These are phyloP conservation scores for Sabatieria punctata DNA, from an alignment of 2,888 invertebrate genomes.

Conservation along the genomic window DNA sequence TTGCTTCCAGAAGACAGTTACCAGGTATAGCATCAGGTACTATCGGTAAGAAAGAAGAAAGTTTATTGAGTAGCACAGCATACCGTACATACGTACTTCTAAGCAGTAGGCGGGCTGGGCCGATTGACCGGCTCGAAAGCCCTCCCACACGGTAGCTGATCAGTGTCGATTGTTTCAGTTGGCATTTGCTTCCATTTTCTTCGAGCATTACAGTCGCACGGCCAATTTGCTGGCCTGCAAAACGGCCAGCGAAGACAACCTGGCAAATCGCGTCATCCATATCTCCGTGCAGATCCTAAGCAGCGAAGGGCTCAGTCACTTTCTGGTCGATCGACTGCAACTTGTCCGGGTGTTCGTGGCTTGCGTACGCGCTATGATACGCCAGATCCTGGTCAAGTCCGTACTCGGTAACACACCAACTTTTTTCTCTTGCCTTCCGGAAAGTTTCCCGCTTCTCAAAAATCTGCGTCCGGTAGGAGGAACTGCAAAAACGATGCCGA, in stretches of 20 bases:
- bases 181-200: conserved; percentile 78
- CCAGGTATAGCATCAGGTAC: too few species aligned
- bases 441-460: too few species aligned
- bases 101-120: too few species aligned
- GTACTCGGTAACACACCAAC: background rate
- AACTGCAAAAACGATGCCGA: too few species aligned
- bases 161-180: conserved; percentile 47
- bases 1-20: conserved; percentile 87
- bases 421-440: too few species aligned
- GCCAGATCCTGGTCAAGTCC: conserved; percentile 53
- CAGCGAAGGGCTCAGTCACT: conserved; percentile 70
- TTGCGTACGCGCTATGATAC: conserved; percentile 78
- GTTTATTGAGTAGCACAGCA: too few species aligned
- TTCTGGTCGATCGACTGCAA: conserved; percentile 75
- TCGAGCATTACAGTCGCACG: conserved; percentile 84
- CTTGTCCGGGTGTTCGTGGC: conserved; percentile 81
- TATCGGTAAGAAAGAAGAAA: too few species aligned
- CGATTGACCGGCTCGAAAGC: too few species aligned
- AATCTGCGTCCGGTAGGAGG: too few species aligned
- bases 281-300: conserved; percentile 90
- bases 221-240: conserved; percentile 53
- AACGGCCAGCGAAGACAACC: conserved; percentile 59
- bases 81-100: too few species aligned
- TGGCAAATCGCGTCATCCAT: conserved; percentile 88
- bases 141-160: too few species aligned